Evolutionary conservation across 92 coral and sea anemone species (phyloP).

Genomic region (Galaxea fascicularis): DNA sequence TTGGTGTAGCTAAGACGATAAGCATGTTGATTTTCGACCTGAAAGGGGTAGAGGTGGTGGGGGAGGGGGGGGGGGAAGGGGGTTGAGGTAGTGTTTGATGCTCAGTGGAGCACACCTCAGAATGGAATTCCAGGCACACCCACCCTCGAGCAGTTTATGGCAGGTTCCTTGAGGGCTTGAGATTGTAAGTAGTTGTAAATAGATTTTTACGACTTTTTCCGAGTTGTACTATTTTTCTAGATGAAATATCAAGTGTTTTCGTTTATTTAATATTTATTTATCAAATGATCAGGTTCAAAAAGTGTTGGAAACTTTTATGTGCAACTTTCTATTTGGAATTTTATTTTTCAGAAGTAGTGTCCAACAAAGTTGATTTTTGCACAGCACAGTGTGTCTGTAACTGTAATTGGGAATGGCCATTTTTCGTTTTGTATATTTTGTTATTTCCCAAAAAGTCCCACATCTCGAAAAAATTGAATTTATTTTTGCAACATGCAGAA

Average conservation of each 20-base stretch:
- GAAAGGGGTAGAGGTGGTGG: background rate
- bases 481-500: background rate
- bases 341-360: background rate
- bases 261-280: constrained; percentile 27
- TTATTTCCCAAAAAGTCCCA: background rate
- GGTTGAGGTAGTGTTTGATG: background rate
- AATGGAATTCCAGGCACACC: background rate
- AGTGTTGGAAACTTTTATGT: constrained; percentile 4
- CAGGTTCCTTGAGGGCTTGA: constrained; percentile 4
- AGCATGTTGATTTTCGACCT: too few species aligned
- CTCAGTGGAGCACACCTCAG: background rate
- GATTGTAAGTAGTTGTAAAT: background rate
- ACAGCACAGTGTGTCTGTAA: too few species aligned
- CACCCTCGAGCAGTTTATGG: background rate
- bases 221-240: constrained; percentile 18
- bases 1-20: too few species aligned
- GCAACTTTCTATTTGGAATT: background rate
- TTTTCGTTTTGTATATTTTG: too few species aligned
- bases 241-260: background rate
- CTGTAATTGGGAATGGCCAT: background rate
- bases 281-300: background rate
- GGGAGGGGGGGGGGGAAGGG: background rate
- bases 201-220: background rate
- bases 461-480: background rate
- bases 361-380: background rate